These are phyloP conservation scores for Pogonomyrmex barbatus DNA, from an alignment of 1,140 invertebrate genomes.

Conservation along the genomic window DNA sequence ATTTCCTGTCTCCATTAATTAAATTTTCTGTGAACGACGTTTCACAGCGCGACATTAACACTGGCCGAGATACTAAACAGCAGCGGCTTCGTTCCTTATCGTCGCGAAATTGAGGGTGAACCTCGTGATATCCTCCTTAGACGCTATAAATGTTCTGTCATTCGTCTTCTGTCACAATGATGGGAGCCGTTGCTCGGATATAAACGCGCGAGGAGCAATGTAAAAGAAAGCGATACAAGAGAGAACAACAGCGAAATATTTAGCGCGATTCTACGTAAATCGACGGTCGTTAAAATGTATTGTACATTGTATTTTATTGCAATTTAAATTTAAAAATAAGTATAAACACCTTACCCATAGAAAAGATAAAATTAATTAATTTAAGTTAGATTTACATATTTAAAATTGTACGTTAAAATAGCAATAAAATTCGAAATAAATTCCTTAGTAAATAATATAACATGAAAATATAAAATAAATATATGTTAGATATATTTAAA, in stretches of 20 bases:
- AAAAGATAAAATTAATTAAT: not conserved
- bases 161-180: constrained; percentile 39
- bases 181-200: constrained; percentile 1
- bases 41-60: constrained; percentile 26
- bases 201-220: constrained; percentile 5
- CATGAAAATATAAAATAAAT: not conserved
- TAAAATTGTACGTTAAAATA: not conserved
- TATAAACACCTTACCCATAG: not conserved
- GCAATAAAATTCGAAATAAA: not conserved
- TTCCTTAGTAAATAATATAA: not conserved
- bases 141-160: constrained; percentile 21
- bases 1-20: constrained; percentile 52
- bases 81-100: constrained; percentile 12
- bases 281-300: not conserved
- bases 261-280: constrained; percentile 10
- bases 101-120: constrained; percentile 32
- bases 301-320: not conserved
- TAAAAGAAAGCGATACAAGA: not conserved
- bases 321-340: constrained; percentile 18
- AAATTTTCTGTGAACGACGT: constrained; percentile 45
- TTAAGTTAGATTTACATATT: not conserved
- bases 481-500: not conserved
- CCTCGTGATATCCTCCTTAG: constrained; percentile 40
- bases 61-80: constrained; percentile 43
- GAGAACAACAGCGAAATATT: not conserved